phyloP scores from a whole-genome alignment of 2,888 invertebrate genomes.

The Pammene fasciana region DNA sequence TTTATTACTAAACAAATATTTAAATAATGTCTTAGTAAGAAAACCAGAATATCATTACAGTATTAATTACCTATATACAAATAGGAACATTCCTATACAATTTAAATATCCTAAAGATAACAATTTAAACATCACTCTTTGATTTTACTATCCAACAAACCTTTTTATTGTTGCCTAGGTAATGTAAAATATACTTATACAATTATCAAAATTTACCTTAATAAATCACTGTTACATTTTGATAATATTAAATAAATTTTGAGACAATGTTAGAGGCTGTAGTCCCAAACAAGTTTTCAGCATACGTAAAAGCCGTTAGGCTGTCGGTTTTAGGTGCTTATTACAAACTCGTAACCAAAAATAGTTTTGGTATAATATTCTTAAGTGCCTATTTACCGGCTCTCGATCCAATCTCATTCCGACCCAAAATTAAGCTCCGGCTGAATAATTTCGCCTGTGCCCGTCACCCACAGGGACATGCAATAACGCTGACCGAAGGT shows the following conservation, averaged over 20 bases:
- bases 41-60: too few species aligned
- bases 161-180: not conserved
- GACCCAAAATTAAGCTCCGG: slow-evolving; percentile 40
- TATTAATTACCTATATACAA: too few species aligned
- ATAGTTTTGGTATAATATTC: slow-evolving; percentile 39
- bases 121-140: too few species aligned
- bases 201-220: too few species aligned
- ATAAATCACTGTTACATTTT: too few species aligned
- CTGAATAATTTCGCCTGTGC: slow-evolving; percentile 36
- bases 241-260: too few species aligned
- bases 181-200: too few species aligned
- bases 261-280: not conserved
- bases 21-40: too few species aligned
- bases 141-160: too few species aligned
- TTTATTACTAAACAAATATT: too few species aligned
- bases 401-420: slow-evolving; percentile 39
- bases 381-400: slow-evolving; percentile 39
- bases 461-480: slow-evolving; percentile 37
- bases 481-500: slow-evolving; percentile 38
- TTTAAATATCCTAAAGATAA: too few species aligned
- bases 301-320: slow-evolving; percentile 11
- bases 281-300: slow-evolving; percentile 18
- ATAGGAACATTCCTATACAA: too few species aligned
- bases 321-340: slow-evolving; percentile 11
- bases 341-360: slow-evolving; percentile 30